Conservation (phyloP, 2,888 invertebrate species). For the Carcina quercana region DNA sequence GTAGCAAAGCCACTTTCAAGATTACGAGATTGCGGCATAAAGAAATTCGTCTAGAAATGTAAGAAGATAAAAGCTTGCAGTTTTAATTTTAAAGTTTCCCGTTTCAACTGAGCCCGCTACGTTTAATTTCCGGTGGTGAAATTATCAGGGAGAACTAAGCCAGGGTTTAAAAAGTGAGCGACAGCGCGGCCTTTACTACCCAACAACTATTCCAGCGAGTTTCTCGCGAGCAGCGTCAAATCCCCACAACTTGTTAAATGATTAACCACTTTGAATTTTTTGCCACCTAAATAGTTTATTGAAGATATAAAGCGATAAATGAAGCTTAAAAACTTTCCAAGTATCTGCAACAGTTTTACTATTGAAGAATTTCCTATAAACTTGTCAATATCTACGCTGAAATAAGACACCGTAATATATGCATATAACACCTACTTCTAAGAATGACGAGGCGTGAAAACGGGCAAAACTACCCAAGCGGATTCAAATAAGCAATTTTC, state of each 20-base stretch:
- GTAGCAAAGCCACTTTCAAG: conserved; percentile 26
- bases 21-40: conserved; percentile 41
- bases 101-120: conserved; percentile 44
- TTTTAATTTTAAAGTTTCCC: conserved; percentile 62
- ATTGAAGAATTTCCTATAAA: background rate
- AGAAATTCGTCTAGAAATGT: conserved; percentile 43
- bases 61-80: conserved; percentile 43
- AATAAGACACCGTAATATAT: background rate
- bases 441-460: conserved; percentile 33
- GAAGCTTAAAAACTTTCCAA: no score
- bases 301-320: no score
- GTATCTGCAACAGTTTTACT: no score
- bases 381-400: conserved; percentile 6
- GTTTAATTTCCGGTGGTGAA: conserved; percentile 62
- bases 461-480: conserved; percentile 32
- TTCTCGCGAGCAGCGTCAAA: conserved; percentile 11
- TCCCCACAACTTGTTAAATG: background rate
- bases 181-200: conserved; percentile 23
- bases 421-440: conserved; percentile 13
- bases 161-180: conserved; percentile 35
- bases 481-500: conserved; percentile 60
- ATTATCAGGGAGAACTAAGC: conserved; percentile 55
- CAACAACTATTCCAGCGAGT: conserved; percentile 24
- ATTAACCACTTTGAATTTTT: no score
- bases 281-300: no score